Evolutionary conservation across 2,797 vertebrate genomes (phyloP).

Genomic region (Leptoclinus maculatus): DNA sequence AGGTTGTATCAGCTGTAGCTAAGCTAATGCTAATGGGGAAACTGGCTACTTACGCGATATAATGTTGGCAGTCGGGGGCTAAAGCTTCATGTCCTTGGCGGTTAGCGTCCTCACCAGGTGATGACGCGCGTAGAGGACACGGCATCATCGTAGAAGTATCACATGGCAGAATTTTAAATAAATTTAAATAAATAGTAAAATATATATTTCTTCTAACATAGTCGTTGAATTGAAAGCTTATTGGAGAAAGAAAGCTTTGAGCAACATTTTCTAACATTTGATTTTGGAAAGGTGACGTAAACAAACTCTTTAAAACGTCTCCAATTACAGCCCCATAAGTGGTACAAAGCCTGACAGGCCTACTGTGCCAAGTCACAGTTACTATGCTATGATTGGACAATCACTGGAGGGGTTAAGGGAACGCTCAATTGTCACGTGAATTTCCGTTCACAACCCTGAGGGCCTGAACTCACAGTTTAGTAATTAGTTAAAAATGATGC

Average conservation of each 20-base stretch:
- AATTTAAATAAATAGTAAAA: neutral
- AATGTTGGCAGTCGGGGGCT: neutral
- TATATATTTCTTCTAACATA: neutral
- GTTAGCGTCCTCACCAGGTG: neutral
- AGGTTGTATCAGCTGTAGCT: neutral
- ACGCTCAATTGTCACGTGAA: neutral
- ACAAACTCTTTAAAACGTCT: neutral
- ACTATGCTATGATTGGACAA: neutral
- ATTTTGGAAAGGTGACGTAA: neutral
- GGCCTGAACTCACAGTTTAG: too few species aligned
- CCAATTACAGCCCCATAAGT: neutral
- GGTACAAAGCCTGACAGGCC: too few species aligned
- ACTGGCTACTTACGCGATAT: neutral
- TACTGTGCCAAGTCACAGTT: neutral
- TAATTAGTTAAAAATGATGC: neutral
- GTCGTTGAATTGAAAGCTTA: neutral
- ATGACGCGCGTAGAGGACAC: neutral
- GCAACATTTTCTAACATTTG: neutral
- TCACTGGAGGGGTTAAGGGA: neutral
- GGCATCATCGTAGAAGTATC: neutral
- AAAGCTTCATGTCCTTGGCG: neutral
- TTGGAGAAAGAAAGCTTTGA: neutral
- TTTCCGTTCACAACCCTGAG: neutral
- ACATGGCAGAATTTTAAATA: neutral
- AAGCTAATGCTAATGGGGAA: neutral